Evolutionary conservation across 2,113 vertebrate species (phyloP).

Genomic region (Bambusicola thoracicus): DNA sequence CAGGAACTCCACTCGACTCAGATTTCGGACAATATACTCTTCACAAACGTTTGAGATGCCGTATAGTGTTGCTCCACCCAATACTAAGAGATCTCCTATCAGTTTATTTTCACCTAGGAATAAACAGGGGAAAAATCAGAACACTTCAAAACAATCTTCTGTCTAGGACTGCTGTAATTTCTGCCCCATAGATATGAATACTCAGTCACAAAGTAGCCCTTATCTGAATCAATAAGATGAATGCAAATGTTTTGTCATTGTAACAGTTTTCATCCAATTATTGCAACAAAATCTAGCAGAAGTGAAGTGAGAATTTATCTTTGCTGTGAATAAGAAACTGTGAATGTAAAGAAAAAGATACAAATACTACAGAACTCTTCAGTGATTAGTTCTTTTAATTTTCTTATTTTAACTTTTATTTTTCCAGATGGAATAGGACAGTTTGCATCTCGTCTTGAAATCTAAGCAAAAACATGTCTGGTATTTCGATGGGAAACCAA

Average conservation of each 20-base stretch:
- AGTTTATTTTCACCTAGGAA: constrained; percentile 90
- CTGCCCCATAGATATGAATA: not conserved
- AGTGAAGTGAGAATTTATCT: not conserved
- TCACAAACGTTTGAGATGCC: constrained; percentile 94
- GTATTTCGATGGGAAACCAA: not conserved
- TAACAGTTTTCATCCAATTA: not conserved
- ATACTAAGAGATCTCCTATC: constrained; percentile 91
- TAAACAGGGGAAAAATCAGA: constrained; percentile 28
- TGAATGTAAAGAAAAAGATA: not conserved
- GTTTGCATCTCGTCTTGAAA: not conserved
- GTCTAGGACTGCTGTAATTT: not conserved
- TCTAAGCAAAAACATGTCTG: not conserved
- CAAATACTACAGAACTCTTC: not conserved
- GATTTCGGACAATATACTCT: constrained; percentile 94
- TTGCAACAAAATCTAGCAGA: not conserved
- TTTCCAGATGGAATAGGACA: not conserved
- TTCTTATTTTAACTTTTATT: not conserved
- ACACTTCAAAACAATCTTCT: not conserved
- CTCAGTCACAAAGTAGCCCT: not conserved
- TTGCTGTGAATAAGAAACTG: not conserved
- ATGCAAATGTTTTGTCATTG: not conserved
- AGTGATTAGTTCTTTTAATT: not conserved
- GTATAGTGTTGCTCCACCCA: constrained; percentile 89
- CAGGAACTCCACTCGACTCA: constrained; percentile 93
- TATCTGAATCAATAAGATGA: not conserved